These are phyloP conservation scores for Platycheirus albimanus DNA, from an alignment of 2,888 invertebrate genomes.

Conservation along the genomic window DNA sequence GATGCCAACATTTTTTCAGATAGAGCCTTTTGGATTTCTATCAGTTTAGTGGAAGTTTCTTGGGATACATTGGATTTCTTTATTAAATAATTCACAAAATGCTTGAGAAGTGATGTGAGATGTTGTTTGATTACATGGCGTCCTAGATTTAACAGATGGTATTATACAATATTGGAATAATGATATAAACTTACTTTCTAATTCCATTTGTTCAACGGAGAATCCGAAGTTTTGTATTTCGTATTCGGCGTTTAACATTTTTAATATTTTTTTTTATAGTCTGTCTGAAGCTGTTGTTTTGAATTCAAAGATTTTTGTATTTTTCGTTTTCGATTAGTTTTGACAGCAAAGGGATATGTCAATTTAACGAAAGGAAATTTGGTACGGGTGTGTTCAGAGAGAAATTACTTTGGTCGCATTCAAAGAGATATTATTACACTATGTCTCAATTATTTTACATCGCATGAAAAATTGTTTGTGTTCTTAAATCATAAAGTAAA, in stretches of 20 bases:
- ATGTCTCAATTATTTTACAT: no score
- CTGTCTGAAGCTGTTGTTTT: background rate
- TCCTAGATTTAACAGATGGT: conserved; percentile 6
- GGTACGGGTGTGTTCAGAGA: conserved; percentile 10
- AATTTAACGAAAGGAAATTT: conserved; percentile 32
- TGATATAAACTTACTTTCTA: conserved; percentile 77
- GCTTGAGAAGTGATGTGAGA: conserved; percentile 44
- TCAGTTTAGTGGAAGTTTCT: conserved; percentile 73
- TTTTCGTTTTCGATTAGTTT: conserved; percentile 60
- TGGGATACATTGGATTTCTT: conserved; percentile 69
- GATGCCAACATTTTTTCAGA: conserved; percentile 75
- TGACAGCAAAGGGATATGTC: conserved; percentile 8
- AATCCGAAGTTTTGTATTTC: conserved; percentile 78
- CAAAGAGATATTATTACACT: no score
- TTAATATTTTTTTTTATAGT: conserved; percentile 2
- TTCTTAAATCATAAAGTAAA: no score
- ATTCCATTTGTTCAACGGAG: conserved; percentile 76
- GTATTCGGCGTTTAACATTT: conserved; percentile 76
- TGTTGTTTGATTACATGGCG: conserved; percentile 54
- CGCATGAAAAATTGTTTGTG: no score
- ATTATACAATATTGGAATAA: background rate
- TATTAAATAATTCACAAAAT: conserved; percentile 55
- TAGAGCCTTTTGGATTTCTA: conserved; percentile 75
- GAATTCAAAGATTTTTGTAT: conserved; percentile 5
- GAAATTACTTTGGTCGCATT: background rate